Conservation (phyloP, 2,888 invertebrate species). For the Escarpia spicata region DNA sequence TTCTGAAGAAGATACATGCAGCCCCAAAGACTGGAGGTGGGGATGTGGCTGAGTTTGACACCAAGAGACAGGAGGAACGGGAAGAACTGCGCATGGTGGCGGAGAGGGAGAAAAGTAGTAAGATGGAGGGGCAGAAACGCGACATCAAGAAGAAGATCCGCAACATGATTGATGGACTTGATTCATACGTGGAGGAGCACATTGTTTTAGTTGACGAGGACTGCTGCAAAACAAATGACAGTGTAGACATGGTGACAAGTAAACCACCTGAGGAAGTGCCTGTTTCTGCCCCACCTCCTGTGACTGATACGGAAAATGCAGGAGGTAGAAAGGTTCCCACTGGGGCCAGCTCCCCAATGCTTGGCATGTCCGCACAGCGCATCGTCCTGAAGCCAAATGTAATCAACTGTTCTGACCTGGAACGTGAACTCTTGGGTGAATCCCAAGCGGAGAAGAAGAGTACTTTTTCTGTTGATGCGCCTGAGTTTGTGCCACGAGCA, state of each 20-base stretch:
- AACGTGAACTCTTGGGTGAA: slow-evolving; percentile 13
- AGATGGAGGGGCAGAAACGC: slow-evolving; percentile 30
- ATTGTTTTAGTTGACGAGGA: slow-evolving; percentile 23
- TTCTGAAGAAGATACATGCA: slow-evolving; percentile 39
- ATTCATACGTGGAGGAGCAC: slow-evolving; percentile 38
- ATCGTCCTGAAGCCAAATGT: slow-evolving; percentile 17
- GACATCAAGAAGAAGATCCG: slow-evolving; percentile 41
- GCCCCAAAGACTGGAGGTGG: not conserved
- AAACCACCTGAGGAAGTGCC: not conserved
- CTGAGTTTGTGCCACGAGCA: slow-evolving; percentile 41
- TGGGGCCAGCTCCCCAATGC: not conserved
- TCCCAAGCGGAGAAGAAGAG: slow-evolving; percentile 22
- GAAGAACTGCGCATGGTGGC: slow-evolving; percentile 25
- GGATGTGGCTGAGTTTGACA: not conserved
- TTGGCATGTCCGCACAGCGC: not conserved
- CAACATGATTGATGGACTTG: slow-evolving; percentile 37
- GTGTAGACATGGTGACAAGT: not conserved
- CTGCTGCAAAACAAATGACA: slow-evolving; percentile 1
- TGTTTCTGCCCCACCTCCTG: slow-evolving; percentile 23
- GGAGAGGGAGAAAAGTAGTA: slow-evolving; percentile 33
- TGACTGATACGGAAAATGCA: slow-evolving; percentile 18
- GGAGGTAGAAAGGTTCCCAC: not conserved
- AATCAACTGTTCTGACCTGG: not conserved
- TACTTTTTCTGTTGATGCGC: slow-evolving; percentile 42
- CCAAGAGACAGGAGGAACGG: slow-evolving; percentile 7